These are phyloP conservation scores for Diorhabda carinulata DNA, from an alignment of 1,140 invertebrate species.

Conservation along the genomic window DNA sequence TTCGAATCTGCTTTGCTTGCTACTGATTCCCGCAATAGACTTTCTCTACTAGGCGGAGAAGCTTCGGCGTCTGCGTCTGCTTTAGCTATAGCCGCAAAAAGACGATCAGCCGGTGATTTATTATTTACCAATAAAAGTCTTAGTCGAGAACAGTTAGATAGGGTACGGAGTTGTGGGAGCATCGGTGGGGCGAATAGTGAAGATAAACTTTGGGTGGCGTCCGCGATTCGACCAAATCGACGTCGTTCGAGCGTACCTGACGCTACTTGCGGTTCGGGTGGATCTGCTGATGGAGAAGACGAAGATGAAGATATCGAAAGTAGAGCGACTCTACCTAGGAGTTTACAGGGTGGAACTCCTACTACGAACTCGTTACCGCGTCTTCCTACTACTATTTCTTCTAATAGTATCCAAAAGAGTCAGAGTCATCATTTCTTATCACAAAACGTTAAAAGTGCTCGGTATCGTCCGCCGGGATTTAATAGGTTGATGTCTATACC, in stretches of 20 bases:
- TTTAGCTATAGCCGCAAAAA: slow-evolving; percentile 64
- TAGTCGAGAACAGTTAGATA: slow-evolving; percentile 67
- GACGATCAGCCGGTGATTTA: slow-evolving; percentile 73
- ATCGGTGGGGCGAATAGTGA: slow-evolving; percentile 65
- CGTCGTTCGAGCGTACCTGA: slow-evolving; percentile 67
- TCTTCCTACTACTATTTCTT: slow-evolving; percentile 61
- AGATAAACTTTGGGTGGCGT: slow-evolving; percentile 53
- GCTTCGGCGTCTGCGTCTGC: slow-evolving; percentile 60
- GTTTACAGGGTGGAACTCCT: slow-evolving; percentile 56
- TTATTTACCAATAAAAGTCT: slow-evolving; percentile 68
- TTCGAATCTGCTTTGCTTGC: slow-evolving; percentile 84
- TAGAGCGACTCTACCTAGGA: slow-evolving; percentile 61
- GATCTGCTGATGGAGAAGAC: slow-evolving; percentile 60
- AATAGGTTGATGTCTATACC: slow-evolving; percentile 52
- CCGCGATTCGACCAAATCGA: slow-evolving; percentile 51
- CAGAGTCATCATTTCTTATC: slow-evolving; percentile 62
- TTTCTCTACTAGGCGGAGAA: slow-evolving; percentile 67
- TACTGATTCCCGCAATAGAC: slow-evolving; percentile 72
- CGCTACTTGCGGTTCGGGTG: slow-evolving; percentile 61
- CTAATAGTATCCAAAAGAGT: slow-evolving; percentile 61
- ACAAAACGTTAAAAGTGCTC: slow-evolving; percentile 72
- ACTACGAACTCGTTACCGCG: slow-evolving; percentile 73
- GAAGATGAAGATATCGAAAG: slow-evolving; percentile 55
- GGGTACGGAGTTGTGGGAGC: slow-evolving; percentile 76
- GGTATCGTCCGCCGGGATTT: slow-evolving; percentile 81